Percentiles rank a stretch among this genome's conserved stretches.
phyloP scores from a whole-genome alignment of 2,797 vertebrate species.

The Manis crassicaudata region DNA sequence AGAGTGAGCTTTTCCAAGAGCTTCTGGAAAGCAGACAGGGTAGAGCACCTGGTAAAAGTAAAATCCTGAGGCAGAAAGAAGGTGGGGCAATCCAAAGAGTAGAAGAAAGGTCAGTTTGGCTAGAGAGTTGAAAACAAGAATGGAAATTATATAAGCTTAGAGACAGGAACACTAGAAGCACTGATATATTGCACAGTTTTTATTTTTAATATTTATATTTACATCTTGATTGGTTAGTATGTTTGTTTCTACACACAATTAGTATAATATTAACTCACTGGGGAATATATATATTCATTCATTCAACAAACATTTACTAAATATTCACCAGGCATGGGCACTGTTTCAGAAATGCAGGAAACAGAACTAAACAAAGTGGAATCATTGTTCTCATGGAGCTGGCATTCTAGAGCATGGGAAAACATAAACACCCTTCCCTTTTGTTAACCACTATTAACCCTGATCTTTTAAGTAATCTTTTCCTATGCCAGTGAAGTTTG shows the following conservation, averaged over 20 bases:
- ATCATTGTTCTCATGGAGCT: neutral
- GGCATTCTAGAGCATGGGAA: neutral
- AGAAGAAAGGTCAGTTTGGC: neutral
- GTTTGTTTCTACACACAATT: neutral
- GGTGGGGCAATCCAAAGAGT: neutral
- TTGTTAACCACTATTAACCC: neutral
- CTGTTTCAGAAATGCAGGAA: neutral
- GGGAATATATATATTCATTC: neutral
- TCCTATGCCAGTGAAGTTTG: neutral
- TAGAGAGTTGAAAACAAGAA: neutral
- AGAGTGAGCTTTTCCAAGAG: neutral
- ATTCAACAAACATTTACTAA: conserved; percentile 12
- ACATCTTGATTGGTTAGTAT: neutral
- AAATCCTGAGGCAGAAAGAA: neutral
- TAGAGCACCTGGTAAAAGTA: neutral
- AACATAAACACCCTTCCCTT: neutral
- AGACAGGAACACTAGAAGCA: neutral
- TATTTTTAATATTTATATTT: neutral
- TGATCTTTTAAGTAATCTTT: neutral
- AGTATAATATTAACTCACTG: neutral
- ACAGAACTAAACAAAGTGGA: neutral
- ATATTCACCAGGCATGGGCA: neutral
- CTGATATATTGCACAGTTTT: neutral
- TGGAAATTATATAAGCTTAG: neutral
- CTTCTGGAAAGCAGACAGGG: neutral